phyloP scores from a whole-genome alignment of 2,113 vertebrate genomes.

The Pangasianodon gigas region DNA sequence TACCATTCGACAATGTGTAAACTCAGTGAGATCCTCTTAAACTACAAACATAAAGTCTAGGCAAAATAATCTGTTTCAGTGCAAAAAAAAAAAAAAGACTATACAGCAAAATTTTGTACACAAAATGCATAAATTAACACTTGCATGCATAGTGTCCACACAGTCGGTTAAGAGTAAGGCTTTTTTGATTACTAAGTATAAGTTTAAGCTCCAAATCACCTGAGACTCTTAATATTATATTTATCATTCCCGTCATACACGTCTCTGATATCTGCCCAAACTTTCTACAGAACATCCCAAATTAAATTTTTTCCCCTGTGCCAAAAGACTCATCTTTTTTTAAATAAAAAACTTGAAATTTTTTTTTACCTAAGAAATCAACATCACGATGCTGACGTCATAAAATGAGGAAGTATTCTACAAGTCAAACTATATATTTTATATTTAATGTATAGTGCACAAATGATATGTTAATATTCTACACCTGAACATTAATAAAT shows the following conservation, averaged over 20 bases:
- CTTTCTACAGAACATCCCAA: neutral
- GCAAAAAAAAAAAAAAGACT: neutral
- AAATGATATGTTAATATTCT: too few species aligned
- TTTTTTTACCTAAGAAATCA: neutral
- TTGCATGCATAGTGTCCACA: neutral
- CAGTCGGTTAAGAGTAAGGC: neutral
- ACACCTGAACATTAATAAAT: neutral
- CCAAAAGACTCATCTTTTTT: neutral
- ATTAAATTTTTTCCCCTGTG: neutral
- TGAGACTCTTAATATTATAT: neutral
- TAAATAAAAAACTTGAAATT: too few species aligned
- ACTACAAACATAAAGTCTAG: neutral
- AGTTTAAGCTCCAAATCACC: neutral
- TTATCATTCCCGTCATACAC: neutral
- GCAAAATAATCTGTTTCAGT: neutral
- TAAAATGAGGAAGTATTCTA: neutral
- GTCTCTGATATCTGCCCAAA: neutral
- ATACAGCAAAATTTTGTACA: neutral
- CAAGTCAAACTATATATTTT: too few species aligned
- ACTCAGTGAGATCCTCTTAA: constrained; percentile 23
- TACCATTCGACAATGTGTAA: constrained; percentile 59
- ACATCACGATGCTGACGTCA: neutral
- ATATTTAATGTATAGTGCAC: too few species aligned
- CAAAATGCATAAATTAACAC: neutral
- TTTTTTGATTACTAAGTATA: neutral